Base-by-base conservation (phyloP, 2,797 vertebrate genomes). In the Poliocrania exsul region DNA sequence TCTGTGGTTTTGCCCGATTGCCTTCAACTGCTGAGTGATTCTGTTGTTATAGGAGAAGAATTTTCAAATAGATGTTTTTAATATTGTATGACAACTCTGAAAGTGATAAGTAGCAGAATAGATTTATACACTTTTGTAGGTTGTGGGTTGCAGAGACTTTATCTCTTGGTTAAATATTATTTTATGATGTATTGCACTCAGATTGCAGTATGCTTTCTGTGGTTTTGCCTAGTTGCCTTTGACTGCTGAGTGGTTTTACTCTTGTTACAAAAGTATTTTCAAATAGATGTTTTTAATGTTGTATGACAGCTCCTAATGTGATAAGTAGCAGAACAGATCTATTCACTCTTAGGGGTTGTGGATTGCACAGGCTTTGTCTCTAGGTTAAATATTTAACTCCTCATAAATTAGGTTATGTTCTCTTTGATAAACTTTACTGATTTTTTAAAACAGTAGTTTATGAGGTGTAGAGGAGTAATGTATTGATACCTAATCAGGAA, bases 1-100 rank as follows among this genome's bases (percentile, higher is more conserved):
- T 87, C 54, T 62, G 53, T 86, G 81, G 69, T 87, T 93, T 94
- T 93, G 51, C 33, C 53, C 49, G 64, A 38, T 83, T 86, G 50
- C 40, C 40, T 78, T 92, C 73, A 82, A 21, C 11, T 86, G 23
- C 67, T 90, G 64, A 88, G 47, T 79, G 92, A 79, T 79, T 91
- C 44, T 92, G 40, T 77, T 87, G 51, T 62, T 74, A 37, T 54
- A 42, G 46, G 9, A 78, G 47, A 71, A 90, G 11, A 74, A 40
- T 92, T 94, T 93, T 86, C 79, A 79, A 93, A 84, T 37, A 93
- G 66, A 69, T 70, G 69, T 92, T 92, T 94, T 92, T 86, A 93
- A 95, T 96, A 81, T 92, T 91, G 86, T 72, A 84, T 94, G 88
- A 66, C 79, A 91, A 51, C 65, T 92, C 62, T 86, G 56, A 73